Evolutionary conservation across 2,113 vertebrate species (phyloP), one percentile per base, ranked within the genome.

Genomic region (Engystomops pustulosus): DNA sequence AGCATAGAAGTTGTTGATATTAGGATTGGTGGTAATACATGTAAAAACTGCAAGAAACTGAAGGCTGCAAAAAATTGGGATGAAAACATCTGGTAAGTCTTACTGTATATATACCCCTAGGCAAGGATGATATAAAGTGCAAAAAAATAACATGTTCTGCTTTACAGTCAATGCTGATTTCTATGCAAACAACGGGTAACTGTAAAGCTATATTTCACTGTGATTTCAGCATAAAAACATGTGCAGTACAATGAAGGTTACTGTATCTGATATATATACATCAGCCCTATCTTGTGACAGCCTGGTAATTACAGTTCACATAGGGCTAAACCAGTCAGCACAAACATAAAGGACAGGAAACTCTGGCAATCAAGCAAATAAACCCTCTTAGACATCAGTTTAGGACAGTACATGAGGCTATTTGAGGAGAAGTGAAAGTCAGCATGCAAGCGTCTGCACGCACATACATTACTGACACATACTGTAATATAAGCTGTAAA

Each of bases 351-450:
- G 62, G 83, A 85, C 83, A 85, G 83, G 83, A 85, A 79, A 74
- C 75, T 32, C 58, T 55, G 47, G 83, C 76, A 85, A 85, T 75
- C 75, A 65, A 53, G 83, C 83, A 79, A 79, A 85, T 85, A 85
- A 85, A 85, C 83, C 36, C 72, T 69, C 25, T 85, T 69, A 85
- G 83, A 85, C 72, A 79, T 69, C 34, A 70, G 75, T 85, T 85
- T 85, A 79, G 74, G 83, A 85, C 83, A 79, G 83, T 79, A 85
- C 82, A 84, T 70, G 74, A 85, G 83, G 83, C 83, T 85, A 85
- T 85, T 79, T 85, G 83, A 85, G 83, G 83, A 85, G 83, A 85
- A 85, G 83, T 79, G 83, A 85, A 79, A 85, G 83, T 79, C 83
- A 85, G 83, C 74, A 85, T 67, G 74, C 83, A 85, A 68, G 44